A percentile compares a stretch with the other conserved stretches of the same genome.
Evolutionary conservation across 2,113 vertebrate species (phyloP).

Genomic region (Dipodomys ordii): DNA sequence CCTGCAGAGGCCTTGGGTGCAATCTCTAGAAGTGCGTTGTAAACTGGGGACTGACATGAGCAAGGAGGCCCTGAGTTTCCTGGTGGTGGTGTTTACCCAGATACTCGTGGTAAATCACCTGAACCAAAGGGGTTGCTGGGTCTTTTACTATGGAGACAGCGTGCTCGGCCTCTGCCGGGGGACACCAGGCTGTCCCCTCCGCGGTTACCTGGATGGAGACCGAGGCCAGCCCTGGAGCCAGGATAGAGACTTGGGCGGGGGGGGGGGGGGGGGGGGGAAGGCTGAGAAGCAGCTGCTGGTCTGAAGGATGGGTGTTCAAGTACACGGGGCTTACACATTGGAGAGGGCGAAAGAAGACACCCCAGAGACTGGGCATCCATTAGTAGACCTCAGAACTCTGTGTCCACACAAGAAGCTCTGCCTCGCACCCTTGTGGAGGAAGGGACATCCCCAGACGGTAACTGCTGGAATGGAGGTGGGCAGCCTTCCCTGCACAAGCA

Average conservation of each 20-base stretch:
- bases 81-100: neutral
- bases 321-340: too few species aligned
- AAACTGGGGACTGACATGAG: neutral
- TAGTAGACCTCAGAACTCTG: neutral
- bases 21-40: too few species aligned
- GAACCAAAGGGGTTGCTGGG: neutral
- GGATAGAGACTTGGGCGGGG: too few species aligned
- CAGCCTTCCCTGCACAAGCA: too few species aligned
- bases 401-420: too few species aligned
- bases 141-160: rapidly evolving
- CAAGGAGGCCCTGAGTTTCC: neutral
- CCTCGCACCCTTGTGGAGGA: too few species aligned
- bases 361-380: rapidly evolving
- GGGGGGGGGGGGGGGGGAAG: too few species aligned
- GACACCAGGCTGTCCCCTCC: rapidly evolving
- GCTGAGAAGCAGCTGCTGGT: neutral
- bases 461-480: too few species aligned
- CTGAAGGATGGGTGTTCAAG: too few species aligned
- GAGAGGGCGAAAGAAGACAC: neutral
- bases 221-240: too few species aligned
- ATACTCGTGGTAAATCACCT: neutral
- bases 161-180: neutral
- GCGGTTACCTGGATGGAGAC: rapidly evolving
- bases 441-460: too few species aligned
- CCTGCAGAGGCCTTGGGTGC: too few species aligned